These are phyloP conservation scores for Formica selysi DNA, from an alignment of 1,140 invertebrate genomes.

Conservation along the genomic window DNA sequence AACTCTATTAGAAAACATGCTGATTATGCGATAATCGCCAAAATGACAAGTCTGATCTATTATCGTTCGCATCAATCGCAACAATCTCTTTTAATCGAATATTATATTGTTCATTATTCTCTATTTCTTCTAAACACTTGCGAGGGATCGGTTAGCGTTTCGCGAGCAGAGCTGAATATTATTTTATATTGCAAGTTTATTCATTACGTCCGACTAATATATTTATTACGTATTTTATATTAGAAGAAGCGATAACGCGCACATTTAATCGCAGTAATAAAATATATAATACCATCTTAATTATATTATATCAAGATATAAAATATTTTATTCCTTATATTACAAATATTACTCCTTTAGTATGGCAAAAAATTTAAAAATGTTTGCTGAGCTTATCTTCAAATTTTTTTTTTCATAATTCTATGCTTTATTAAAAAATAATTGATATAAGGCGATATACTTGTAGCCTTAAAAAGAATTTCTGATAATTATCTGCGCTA, in stretches of 20 bases:
- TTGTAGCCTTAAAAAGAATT: constrained; percentile 20
- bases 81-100: constrained; percentile 67
- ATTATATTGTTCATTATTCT: constrained; percentile 20
- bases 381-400: background rate
- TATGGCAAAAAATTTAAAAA: background rate
- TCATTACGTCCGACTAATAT: background rate
- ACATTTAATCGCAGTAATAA: background rate
- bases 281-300: background rate
- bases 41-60: constrained; percentile 66
- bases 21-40: constrained; percentile 56
- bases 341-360: background rate
- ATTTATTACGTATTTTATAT: background rate
- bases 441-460: constrained; percentile 30
- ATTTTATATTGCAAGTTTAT: constrained; percentile 5
- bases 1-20: constrained; percentile 58
- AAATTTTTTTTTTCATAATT: background rate
- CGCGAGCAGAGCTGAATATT: constrained; percentile 31
- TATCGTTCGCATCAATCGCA: constrained; percentile 33
- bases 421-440: constrained; percentile 21
- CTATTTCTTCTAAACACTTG: constrained; percentile 4
- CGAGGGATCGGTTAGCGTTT: background rate
- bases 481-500: background rate
- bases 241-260: background rate
- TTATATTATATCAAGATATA: background rate
- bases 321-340: background rate